These are phyloP conservation scores for Pristionchus arcanus DNA, from an alignment of 2,888 invertebrate genomes.

Conservation along the genomic window DNA sequence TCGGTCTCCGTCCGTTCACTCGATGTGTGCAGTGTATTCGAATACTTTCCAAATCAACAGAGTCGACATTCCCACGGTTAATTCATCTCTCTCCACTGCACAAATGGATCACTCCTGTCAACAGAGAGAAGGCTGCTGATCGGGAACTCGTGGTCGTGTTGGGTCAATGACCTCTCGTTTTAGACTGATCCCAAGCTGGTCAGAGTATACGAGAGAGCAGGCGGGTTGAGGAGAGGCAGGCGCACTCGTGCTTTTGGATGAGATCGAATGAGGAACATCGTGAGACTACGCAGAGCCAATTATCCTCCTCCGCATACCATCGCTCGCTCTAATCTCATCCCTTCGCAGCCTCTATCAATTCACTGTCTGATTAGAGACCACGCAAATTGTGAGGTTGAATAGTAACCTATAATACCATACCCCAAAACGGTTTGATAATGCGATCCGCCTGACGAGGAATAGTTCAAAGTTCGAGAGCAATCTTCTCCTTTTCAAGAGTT, in stretches of 20 bases:
- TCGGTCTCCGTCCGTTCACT: background rate
- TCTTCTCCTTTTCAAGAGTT: background rate
- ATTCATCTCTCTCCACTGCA: slow-evolving; percentile 8
- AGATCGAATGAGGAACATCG: slow-evolving; percentile 17
- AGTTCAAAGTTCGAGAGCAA: background rate
- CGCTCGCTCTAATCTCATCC: background rate
- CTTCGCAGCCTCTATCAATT: background rate
- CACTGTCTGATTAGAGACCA: background rate
- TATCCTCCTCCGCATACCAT: background rate
- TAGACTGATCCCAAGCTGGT: background rate
- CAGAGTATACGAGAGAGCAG: background rate
- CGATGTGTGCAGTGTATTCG: background rate
- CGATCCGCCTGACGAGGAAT: background rate
- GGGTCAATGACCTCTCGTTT: background rate
- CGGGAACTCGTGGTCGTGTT: background rate
- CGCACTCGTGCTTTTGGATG: background rate
- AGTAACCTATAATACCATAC: background rate
- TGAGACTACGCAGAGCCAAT: background rate
- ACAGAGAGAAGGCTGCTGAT: background rate
- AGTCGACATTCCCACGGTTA: slow-evolving; percentile 33
- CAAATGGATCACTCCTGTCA: background rate
- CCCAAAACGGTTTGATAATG: background rate
- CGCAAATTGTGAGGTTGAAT: background rate
- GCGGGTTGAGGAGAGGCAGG: background rate
- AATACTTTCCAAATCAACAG: slow-evolving; percentile 3